These are phyloP conservation scores for Sylvilagus bachmani DNA, from an alignment of 2,113 vertebrate genomes.

Conservation along the genomic window DNA sequence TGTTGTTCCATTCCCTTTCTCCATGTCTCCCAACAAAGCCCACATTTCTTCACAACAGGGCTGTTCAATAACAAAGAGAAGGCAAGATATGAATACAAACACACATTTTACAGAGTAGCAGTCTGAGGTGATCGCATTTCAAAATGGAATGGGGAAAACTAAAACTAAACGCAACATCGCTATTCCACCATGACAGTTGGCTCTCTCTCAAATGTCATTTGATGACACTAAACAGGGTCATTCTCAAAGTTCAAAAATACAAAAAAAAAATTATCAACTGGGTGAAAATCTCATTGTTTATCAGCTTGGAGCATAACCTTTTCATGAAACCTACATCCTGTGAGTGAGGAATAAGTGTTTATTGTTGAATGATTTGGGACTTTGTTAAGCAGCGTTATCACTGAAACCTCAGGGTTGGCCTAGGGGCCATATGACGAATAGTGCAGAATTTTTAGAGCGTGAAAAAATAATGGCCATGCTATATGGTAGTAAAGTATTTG, in stretches of 20 bases:
- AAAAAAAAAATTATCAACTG: background rate
- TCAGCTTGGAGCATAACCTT: background rate
- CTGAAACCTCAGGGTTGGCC: background rate
- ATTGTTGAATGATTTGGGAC: background rate
- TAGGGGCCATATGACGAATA: background rate
- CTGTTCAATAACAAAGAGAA: conserved; percentile 7
- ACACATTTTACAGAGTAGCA: background rate
- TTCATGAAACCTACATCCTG: background rate
- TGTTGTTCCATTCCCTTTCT: background rate
- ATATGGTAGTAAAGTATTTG: background rate
- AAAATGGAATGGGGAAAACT: background rate
- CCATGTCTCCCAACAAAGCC: background rate
- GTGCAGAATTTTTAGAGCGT: background rate
- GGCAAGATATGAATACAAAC: conserved; percentile 59
- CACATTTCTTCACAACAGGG: conserved; percentile 21
- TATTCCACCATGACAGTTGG: background rate
- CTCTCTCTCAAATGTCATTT: background rate
- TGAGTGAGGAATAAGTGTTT: background rate
- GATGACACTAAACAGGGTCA: background rate
- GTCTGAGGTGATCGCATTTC: background rate
- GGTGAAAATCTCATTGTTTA: background rate
- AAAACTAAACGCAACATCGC: background rate
- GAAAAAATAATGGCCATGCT: background rate
- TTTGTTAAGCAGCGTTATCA: conserved; percentile 15
- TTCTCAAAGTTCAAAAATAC: background rate